Evolutionary conservation across 2,888 invertebrate species (phyloP).

Genomic region (Drosophila recens): DNA sequence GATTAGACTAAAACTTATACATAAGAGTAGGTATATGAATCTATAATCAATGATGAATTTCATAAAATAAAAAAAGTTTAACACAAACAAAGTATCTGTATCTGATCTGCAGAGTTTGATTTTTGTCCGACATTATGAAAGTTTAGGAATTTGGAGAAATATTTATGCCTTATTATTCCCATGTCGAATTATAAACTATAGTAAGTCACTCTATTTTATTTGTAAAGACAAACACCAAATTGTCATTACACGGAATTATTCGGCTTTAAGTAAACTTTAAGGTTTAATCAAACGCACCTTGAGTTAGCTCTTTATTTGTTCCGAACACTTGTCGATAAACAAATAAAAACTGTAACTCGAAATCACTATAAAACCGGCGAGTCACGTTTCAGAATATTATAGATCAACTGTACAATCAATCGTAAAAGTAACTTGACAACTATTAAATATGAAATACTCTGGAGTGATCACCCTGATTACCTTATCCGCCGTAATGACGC

Average conservation of each 20-base stretch:
- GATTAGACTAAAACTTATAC: neutral
- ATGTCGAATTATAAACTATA: neutral
- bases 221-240: neutral
- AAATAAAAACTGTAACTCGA: slow-evolving; percentile 16
- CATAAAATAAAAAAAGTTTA: neutral
- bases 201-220: neutral
- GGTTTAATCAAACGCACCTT: slow-evolving; percentile 17
- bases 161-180: neutral
- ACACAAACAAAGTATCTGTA: too few species aligned
- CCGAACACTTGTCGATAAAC: slow-evolving; percentile 31
- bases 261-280: slow-evolving; percentile 2
- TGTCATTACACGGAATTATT: neutral
- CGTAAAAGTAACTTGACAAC: neutral
- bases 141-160: neutral
- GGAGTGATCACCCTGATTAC: slow-evolving; percentile 10
- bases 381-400: neutral
- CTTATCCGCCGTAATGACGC: slow-evolving; percentile 1
- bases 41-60: neutral
- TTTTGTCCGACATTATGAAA: too few species aligned
- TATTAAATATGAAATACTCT: slow-evolving; percentile 17
- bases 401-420: neutral
- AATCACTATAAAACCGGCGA: slow-evolving; percentile 29
- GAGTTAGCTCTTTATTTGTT: slow-evolving; percentile 12
- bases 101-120: too few species aligned
- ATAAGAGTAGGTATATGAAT: neutral